Evolutionary conservation across 2,113 vertebrate species (phyloP).

Genomic region (Sinocyclocheilus rhinocerous): DNA sequence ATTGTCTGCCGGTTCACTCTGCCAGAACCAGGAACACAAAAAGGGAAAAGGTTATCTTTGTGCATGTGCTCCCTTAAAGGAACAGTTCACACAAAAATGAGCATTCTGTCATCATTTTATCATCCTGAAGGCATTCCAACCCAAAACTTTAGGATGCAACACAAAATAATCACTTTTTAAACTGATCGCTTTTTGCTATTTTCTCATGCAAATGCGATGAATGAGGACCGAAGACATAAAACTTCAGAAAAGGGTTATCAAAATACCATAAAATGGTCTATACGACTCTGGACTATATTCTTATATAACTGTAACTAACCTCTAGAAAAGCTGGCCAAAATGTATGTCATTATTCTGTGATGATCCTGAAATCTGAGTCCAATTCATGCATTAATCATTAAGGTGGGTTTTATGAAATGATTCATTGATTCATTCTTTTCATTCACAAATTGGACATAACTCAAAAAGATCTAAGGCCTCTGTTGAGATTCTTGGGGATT

Average conservation of each 20-base stretch:
- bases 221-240: not conserved
- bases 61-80: not conserved
- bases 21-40: not conserved
- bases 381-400: not conserved
- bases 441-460: not conserved
- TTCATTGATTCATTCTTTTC: not conserved
- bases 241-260: not conserved
- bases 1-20: slow-evolving; percentile 76
- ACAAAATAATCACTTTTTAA: not conserved
- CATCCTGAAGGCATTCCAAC: not conserved
- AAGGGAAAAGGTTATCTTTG: not conserved
- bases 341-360: not conserved
- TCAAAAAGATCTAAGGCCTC: not conserved
- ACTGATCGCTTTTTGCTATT: not conserved
- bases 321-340: not conserved
- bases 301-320: not conserved
- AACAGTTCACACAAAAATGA: not conserved
- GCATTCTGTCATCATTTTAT: not conserved
- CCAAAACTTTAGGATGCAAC: not conserved
- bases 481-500: not conserved
- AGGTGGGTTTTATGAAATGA: not conserved
- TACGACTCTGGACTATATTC: not conserved
- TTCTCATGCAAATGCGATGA: no score
- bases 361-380: not conserved
- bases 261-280: not conserved